Evolutionary conservation across 2,888 invertebrate genomes (phyloP), one percentile per base, ranked within the genome.

Genomic region (Nasonovia ribisnigri): DNA sequence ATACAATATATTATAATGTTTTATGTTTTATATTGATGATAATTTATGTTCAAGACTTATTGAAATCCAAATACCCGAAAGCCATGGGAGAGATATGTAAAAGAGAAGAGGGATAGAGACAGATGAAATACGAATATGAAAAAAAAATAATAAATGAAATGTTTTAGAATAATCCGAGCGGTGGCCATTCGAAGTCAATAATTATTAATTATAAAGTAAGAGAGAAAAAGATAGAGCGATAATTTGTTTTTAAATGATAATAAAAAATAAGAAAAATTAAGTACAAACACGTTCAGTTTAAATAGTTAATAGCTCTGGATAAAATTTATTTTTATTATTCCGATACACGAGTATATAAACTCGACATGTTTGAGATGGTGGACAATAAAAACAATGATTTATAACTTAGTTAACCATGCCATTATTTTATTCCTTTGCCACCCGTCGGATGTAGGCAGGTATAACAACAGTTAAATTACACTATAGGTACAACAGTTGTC

Each of bases 11-110:
- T 67, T 29, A 54, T 89, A 13, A 51, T 51, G 36, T 54, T n/a
- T 88, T 91, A 43, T 88, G 67, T 77, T 77, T 86, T 86, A 43
- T 88, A 88, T 92, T 54, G 88, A 88, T 54, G 77, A 88, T 92
- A 92, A 92, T 92, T 92, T 92, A 92, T 92, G 88, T 77, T 88
- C 88, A 88, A 51, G 92, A 92, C 88, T 92, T 92, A 92, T 92
- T 92, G 77, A 88, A 92, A 92, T 77, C 77, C 26, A 77, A 77
- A 88, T 92, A 92, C 88, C 77, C 92, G 88, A 92, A 88, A 88
- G 67, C 92, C 77, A 77, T 54, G 43, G 77, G 51, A 77, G 54
- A 54, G 77, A 54, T 54, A 42, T 60, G 36, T 13, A 60, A 26
- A 84, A 87, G 24, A 48, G 43, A 48, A 67, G 60, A 16, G n/a